Base-by-base conservation (phyloP, 2,888 invertebrate genomes). In the Patella caerulea region DNA sequence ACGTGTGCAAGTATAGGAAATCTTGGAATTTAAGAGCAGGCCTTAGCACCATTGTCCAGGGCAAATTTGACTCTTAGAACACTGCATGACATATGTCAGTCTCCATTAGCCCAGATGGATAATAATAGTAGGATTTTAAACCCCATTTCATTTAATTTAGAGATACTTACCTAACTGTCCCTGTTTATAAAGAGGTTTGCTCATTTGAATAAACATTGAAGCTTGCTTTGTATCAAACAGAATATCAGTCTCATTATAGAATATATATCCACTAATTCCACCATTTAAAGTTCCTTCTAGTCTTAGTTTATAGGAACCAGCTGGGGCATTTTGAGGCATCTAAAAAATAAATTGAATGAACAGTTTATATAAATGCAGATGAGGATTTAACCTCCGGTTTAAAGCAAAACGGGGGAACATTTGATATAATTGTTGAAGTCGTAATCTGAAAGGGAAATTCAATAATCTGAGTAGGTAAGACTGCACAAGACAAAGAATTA, bases 101-200 rank as follows among this genome's bases (percentile, higher is more conserved):
- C 9, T 45, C 45, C 9, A 9, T 45, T 45, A 45, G 45, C 45
- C 45, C 0, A 45, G 45, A 45, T 45, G 9, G 45, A 45, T 1
- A 29, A 24, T 24, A 24, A 24, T 24, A 24, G 24, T 24, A 24
- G 45, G 45, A 45, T 45, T 45, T 45, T 45, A 9, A 45, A 9
- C 45, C 45, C 45, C 45, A 45, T 45, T 45, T 45, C 9, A 7
- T 45, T 45, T 45, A 45, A 9, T 7, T 45, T 45, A 45, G 7
- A 45, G 7, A 45, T 69, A 56, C 77, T 29, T 74, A 91, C 91
- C 90, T 79, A 83, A 96, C 91, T 98, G 96, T 7, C 96, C 95
- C 92, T 98, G 98, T 94, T 95, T 97, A 89, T 98, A 98, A 7
- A 98, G 94, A 0, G 98, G 98, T 90, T 97, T 97, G 91, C 98